Conservation (phyloP, 2,113 vertebrate genomes). For the Enhydra lutris region DNA sequence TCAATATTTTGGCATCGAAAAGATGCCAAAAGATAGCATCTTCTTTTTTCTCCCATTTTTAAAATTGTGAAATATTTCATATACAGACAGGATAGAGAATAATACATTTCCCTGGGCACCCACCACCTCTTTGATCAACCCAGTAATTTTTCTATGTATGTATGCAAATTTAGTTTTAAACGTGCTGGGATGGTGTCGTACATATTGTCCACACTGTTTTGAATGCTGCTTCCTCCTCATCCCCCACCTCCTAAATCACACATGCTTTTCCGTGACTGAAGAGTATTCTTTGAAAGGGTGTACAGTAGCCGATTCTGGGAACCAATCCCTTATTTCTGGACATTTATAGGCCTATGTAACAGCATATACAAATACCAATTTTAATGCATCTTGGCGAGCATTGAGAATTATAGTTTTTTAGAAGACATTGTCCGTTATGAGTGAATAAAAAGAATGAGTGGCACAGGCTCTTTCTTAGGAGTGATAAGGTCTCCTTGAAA, state of each 20-base stretch:
- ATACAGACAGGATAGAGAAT: not conserved
- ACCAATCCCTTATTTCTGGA: not conserved
- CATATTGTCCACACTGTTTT: not conserved
- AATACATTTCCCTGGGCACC: not conserved
- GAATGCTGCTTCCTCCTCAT: not conserved
- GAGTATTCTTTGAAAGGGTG: not conserved
- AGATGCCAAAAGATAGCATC: no score
- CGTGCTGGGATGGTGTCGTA: not conserved
- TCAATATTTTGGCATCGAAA: not conserved
- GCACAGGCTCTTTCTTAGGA: not conserved
- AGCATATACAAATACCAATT: not conserved
- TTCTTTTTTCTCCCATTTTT: not conserved
- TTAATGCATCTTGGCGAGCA: not conserved
- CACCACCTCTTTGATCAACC: not conserved
- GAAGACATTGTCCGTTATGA: not conserved
- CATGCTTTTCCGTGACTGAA: not conserved
- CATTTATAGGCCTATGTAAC: not conserved
- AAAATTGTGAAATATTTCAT: slow-evolving; percentile 13
- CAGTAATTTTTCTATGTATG: not conserved
- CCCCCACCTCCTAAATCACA: not conserved
- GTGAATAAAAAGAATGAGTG: not conserved
- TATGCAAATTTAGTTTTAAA: slow-evolving; percentile 30
- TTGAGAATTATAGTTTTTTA: not conserved
- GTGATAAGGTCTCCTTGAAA: not conserved
- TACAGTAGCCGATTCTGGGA: not conserved